Evolutionary conservation across 2,888 invertebrate species (phyloP).

Genomic region (Ashinkailepas kermadecensis): DNA sequence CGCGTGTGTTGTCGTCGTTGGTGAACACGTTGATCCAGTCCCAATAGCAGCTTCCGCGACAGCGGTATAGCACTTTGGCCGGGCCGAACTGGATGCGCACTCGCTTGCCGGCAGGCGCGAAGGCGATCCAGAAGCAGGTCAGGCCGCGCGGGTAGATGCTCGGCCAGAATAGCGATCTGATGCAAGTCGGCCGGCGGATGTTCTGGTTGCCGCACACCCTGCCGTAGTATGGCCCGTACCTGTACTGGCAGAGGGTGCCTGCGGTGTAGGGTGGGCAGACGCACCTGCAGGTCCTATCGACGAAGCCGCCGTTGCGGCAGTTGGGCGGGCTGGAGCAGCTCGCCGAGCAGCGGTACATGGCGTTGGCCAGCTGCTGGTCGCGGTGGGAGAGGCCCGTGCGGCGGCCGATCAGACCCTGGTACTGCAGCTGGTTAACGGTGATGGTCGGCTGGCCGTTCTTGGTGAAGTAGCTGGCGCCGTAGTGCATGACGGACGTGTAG

Average conservation of each 20-base stretch:
- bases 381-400: conserved; percentile 19
- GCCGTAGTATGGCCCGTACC: neutral
- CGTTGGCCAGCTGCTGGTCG: neutral
- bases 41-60: neutral
- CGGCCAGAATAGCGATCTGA: conserved; percentile 24
- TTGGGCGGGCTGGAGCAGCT: too few species aligned
- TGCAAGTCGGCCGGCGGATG: neutral
- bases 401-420: neutral
- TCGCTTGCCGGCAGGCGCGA: neutral
- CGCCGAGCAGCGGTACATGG: too few species aligned
- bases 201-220: neutral
- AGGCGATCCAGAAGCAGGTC: neutral
- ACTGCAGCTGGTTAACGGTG: neutral
- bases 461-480: neutral
- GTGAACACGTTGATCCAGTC: neutral
- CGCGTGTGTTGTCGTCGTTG: neutral
- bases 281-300: neutral
- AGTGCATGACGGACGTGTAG: conserved; percentile 27
- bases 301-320: neutral
- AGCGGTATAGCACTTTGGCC: neutral
- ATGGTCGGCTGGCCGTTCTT: conserved; percentile 24
- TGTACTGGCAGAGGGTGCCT: neutral
- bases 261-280: neutral
- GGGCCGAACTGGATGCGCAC: neutral
- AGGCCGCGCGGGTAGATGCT: neutral